phyloP scores from a whole-genome alignment of 2,888 invertebrate genomes.

The Ctenicera cuprea region DNA sequence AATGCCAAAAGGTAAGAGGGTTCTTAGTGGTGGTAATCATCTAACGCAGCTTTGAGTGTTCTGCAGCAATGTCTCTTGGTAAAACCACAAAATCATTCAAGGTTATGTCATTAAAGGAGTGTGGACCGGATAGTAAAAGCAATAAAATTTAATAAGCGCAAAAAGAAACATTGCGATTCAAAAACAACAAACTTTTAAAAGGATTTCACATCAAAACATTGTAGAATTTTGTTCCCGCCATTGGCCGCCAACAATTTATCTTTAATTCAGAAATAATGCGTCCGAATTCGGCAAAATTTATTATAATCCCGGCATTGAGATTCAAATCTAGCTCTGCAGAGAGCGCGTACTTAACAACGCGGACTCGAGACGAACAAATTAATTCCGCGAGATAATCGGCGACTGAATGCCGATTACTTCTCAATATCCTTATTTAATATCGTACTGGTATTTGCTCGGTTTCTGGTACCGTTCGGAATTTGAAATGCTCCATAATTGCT shows the following conservation, averaged over 20 bases:
- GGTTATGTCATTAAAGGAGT: too few species aligned
- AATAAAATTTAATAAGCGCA: neutral
- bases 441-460: slow-evolving; percentile 45
- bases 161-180: neutral
- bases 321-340: slow-evolving; percentile 40
- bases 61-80: too few species aligned
- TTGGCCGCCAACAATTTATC: slow-evolving; percentile 10
- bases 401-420: slow-evolving; percentile 53
- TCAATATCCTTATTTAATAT: slow-evolving; percentile 51
- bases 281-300: slow-evolving; percentile 37
- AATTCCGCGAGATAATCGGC: slow-evolving; percentile 51
- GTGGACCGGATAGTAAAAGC: too few species aligned
- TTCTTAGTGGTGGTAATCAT: too few species aligned
- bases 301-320: slow-evolving; percentile 44
- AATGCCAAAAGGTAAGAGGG: too few species aligned
- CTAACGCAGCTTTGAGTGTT: too few species aligned
- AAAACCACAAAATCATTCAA: too few species aligned
- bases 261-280: slow-evolving; percentile 36
- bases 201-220: slow-evolving; percentile 2
- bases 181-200: slow-evolving; percentile 3
- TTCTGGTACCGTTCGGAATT: slow-evolving; percentile 45
- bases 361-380: slow-evolving; percentile 47
- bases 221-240: neutral
- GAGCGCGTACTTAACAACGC: slow-evolving; percentile 36
- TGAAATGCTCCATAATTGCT: slow-evolving; percentile 48